Percentiles rank a stretch among this genome's conserved stretches.
These are phyloP conservation scores for Chrysotoxum bicinctum DNA, from an alignment of 2,888 invertebrate genomes.

Conservation along the genomic window DNA sequence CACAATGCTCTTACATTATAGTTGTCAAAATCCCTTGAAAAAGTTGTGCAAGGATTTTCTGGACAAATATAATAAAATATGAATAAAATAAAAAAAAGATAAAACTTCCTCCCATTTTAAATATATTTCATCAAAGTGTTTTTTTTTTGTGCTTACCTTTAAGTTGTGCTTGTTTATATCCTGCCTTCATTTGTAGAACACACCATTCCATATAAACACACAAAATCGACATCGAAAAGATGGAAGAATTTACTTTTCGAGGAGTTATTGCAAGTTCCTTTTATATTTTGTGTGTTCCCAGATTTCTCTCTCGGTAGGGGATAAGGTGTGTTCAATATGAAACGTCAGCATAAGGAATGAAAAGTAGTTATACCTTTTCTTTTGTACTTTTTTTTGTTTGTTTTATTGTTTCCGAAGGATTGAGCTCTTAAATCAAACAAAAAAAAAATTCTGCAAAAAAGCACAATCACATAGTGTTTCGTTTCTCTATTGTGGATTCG, in stretches of 20 bases:
- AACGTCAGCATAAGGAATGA: constrained; percentile 24
- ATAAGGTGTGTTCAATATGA: constrained; percentile 19
- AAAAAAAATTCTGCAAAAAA: constrained; percentile 15
- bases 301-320: neutral
- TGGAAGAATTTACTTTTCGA: constrained; percentile 35
- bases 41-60: too few relatives aligned
- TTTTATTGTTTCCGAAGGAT: constrained; percentile 20
- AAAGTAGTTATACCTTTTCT: neutral
- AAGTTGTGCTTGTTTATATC: too few relatives aligned
- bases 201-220: neutral
- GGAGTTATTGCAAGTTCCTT: constrained; percentile 38
- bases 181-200: neutral
- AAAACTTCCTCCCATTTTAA: too few relatives aligned
- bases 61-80: too few relatives aligned
- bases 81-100: too few relatives aligned
- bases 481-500: constrained; percentile 62
- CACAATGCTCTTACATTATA: too few relatives aligned
- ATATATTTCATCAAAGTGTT: too few relatives aligned
- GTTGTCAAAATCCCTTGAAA: too few relatives aligned
- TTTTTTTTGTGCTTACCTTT: too few relatives aligned
- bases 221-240: constrained; percentile 33
- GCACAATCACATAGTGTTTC: constrained; percentile 57
- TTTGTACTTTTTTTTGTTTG: neutral
- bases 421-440: constrained; percentile 6
- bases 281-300: constrained; percentile 1